These are phyloP conservation scores for Linnaemya vulpina DNA, from an alignment of 2,888 invertebrate genomes.

Conservation along the genomic window DNA sequence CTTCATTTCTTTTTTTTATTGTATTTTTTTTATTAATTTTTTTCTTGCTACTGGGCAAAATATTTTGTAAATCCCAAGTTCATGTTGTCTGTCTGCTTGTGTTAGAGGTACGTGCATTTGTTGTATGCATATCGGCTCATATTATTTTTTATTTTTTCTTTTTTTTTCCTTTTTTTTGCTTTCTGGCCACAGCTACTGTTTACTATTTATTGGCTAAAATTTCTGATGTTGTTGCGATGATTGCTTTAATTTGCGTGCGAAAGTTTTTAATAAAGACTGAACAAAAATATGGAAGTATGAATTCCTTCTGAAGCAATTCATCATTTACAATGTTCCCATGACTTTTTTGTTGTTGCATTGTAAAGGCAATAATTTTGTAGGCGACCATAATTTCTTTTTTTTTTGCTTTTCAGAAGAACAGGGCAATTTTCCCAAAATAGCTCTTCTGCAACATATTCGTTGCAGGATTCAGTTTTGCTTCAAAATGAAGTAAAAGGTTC, in stretches of 20 bases:
- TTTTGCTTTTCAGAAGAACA: slow-evolving; percentile 4
- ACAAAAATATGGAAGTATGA: slow-evolving; percentile 46
- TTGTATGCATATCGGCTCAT: slow-evolving; percentile 39
- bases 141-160: slow-evolving; percentile 16
- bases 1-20: slow-evolving; percentile 52
- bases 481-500: not conserved
- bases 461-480: not conserved
- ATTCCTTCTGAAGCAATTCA: slow-evolving; percentile 30
- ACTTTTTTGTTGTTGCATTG: slow-evolving; percentile 39
- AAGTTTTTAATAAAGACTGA: slow-evolving; percentile 77
- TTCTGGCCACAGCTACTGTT: slow-evolving; percentile 67
- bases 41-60: slow-evolving; percentile 64
- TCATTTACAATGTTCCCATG: slow-evolving; percentile 62
- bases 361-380: slow-evolving; percentile 58
- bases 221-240: slow-evolving; percentile 75
- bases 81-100: slow-evolving; percentile 52
- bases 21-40: slow-evolving; percentile 45
- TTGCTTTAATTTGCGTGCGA: slow-evolving; percentile 82
- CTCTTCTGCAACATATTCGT: not conserved
- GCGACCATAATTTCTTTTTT: slow-evolving; percentile 50
- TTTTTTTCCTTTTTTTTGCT: slow-evolving; percentile 27
- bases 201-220: slow-evolving; percentile 68
- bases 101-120: slow-evolving; percentile 49
- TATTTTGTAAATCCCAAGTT: slow-evolving; percentile 68
- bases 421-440: not conserved